Percentiles rank a stretch among this genome's conserved stretches.
Conservation (phyloP, 2,888 invertebrate genomes). For the Phasia obesa region DNA sequence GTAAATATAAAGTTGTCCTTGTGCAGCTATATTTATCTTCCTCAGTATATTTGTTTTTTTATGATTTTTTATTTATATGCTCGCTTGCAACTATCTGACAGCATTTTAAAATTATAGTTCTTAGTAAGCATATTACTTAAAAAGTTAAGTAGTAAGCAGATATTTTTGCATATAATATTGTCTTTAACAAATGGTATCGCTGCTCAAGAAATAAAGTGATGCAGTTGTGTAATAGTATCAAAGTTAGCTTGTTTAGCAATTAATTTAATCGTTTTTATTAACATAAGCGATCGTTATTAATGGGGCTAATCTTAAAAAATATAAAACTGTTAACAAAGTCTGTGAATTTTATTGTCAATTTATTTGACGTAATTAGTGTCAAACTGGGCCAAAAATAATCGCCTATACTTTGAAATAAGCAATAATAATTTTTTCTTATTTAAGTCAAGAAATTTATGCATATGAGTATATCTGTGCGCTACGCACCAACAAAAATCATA, state of each 20-base stretch:
- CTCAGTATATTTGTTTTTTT: not conserved
- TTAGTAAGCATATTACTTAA: conserved; percentile 48
- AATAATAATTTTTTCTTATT: too few relatives aligned
- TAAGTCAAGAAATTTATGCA: too few relatives aligned
- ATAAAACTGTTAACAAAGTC: not conserved
- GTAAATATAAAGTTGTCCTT: too few relatives aligned
- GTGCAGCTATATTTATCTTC: too few relatives aligned
- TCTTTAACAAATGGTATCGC: conserved; percentile 21
- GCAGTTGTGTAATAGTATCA: conserved; percentile 36
- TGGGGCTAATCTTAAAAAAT: not conserved
- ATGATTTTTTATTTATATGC: conserved; percentile 2
- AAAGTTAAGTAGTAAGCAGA: conserved; percentile 57
- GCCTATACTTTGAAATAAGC: too few relatives aligned
- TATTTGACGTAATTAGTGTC: too few relatives aligned
- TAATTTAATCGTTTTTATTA: conserved; percentile 13
- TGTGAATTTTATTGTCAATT: too few relatives aligned
- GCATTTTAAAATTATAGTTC: conserved; percentile 37
- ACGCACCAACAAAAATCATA: too few relatives aligned
- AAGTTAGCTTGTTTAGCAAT: conserved; percentile 35
- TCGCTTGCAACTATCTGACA: conserved; percentile 21
- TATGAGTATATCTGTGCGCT: too few relatives aligned
- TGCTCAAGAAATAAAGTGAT: conserved; percentile 8
- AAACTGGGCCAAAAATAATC: too few relatives aligned
- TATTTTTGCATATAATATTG: conserved; percentile 42
- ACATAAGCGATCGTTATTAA: not conserved